These are phyloP conservation scores for Zeuzera pyrina DNA, from an alignment of 2,888 invertebrate species.

Conservation along the genomic window DNA sequence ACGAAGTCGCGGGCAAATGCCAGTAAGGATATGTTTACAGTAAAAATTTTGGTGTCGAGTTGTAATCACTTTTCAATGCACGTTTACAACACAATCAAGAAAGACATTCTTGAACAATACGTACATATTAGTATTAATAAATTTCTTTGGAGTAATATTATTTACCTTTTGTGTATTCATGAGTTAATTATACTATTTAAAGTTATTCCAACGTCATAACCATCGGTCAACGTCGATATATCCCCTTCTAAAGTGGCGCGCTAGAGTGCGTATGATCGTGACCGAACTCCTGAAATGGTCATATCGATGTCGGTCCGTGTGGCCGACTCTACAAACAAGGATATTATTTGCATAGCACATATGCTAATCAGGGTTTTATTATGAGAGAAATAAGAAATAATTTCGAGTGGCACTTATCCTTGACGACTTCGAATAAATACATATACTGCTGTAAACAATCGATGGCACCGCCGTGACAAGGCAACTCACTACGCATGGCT, in stretches of 20 bases:
- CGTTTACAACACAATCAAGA: slow-evolving; percentile 33
- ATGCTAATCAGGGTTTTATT: slow-evolving; percentile 28
- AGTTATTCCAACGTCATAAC: slow-evolving; percentile 69
- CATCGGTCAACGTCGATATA: slow-evolving; percentile 62
- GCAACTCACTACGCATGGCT: slow-evolving; percentile 51
- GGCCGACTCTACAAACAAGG: slow-evolving; percentile 28
- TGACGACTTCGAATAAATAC: slow-evolving; percentile 28
- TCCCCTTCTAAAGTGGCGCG: slow-evolving; percentile 50
- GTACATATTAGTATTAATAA: slow-evolving; percentile 39
- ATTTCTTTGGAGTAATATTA: slow-evolving; percentile 34
- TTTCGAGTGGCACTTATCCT: slow-evolving; percentile 33
- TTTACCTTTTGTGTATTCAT: slow-evolving; percentile 51
- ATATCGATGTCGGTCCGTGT: slow-evolving; percentile 48
- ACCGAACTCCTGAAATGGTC: slow-evolving; percentile 61
- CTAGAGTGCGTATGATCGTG: slow-evolving; percentile 52
- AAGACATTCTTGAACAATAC: too few relatives aligned
- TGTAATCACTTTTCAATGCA: too few relatives aligned
- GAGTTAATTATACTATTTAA: slow-evolving; percentile 65
- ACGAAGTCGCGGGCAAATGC: too few relatives aligned
- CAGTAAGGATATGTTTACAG: too few relatives aligned
- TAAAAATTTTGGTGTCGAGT: too few relatives aligned
- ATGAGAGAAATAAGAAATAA: slow-evolving; percentile 30
- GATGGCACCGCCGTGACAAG: slow-evolving; percentile 43
- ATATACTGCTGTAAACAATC: slow-evolving; percentile 56
- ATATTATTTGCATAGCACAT: slow-evolving; percentile 1